Base-by-base conservation (phyloP, 2,888 invertebrate species). In the Cordilura impudica region DNA sequence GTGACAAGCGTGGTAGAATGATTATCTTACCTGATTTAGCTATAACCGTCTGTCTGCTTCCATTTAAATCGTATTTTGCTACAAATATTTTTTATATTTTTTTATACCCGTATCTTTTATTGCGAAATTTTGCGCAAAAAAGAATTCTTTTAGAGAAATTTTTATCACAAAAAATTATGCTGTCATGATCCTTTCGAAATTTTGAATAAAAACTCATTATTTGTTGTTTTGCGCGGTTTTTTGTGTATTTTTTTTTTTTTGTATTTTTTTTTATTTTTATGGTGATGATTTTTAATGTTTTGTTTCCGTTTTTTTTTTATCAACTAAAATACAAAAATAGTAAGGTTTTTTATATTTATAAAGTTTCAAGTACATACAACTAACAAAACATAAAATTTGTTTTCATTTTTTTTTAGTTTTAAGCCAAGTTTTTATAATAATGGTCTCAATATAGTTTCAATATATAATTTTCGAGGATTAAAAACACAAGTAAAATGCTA, bases 311-410 rank as follows among this genome's bases (percentile, higher is more conserved):
- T 66, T 67, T 49, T 70, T 65, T 29, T 75, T 79, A 75, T 72
- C 67, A 79, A 79, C 79, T 79, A 72, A 79, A 75, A 79, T 79
- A 79, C 71, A 79, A 79, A 75, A 78, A 75, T 73, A 67, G 54
- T 71, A 72, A 63, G 61, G 23, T 78, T 47, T 31, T 58, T 67
- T 45, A 45, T 54, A 45, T 54, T 69, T 21, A 35, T 65, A 19
- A 49, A 63, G 39, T 61, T 66, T 71, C 35, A 29, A 75, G 43
- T 61, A 58, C 16, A 49, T 71, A 35, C 71, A 79, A 72, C 67
- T 79, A 75, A 67, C 45, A 79, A 78, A 74, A 61, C 39, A 47
- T 14, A 45, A 45, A n/a, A 58, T 58, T 0, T 61, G 29, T 45
- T 19, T 54, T 54, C 29, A 10, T 54, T 16, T 29, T 54, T 16